Evolutionary conservation across 2,797 vertebrate genomes (phyloP), one percentile per base, ranked within the genome.

Genomic region (Galagoides demidoff): DNA sequence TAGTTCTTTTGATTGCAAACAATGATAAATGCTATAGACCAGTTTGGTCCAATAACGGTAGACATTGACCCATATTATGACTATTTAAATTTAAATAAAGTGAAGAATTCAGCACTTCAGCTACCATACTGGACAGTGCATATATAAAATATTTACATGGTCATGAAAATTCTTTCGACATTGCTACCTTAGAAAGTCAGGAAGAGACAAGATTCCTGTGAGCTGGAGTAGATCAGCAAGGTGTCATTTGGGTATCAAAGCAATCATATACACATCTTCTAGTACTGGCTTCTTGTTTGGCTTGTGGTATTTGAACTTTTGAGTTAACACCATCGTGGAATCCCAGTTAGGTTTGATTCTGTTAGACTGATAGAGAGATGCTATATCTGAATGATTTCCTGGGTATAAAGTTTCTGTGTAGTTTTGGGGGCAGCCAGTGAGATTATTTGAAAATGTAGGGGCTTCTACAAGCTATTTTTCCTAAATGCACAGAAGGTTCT

Each of bases 261-360:
- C 49, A 85, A 43, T 59, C 64, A 4, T 29, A 64, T 10, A 25
- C 39, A 52, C 5, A 73, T 9, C 1, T 85, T 74, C 93, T 34
- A n/a, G 39, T 77, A 8, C 85, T 71, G 29, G 27, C 89, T 82
- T 86, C 52, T 70, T 55, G 12, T 84, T 85, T 87, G 77, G 39
- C 52, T 70, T 70, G 71, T 66, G 79, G 43, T 59, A 27, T 96
- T 90, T 84, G 78, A 55, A 45, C 84, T 73, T 94, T 85, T 85
- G 64, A 78, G 22, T 74, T 90, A 61, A 68, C 10, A 22, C 92
- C 29, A 1, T 37, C 37, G 49, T 87, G 34, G 23, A 63, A 66
- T 90, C 90, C 57, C 8, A 68, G 90, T 89, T 89, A 93, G 37
- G 17, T 81, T 85, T 95, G n/a, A 20, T 86, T 97, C 25, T 76